Percentiles rank a stretch among this genome's conserved stretches.
Evolutionary conservation across 2,113 vertebrate species (phyloP).

Genomic region (Genyomyrus donnyi): DNA sequence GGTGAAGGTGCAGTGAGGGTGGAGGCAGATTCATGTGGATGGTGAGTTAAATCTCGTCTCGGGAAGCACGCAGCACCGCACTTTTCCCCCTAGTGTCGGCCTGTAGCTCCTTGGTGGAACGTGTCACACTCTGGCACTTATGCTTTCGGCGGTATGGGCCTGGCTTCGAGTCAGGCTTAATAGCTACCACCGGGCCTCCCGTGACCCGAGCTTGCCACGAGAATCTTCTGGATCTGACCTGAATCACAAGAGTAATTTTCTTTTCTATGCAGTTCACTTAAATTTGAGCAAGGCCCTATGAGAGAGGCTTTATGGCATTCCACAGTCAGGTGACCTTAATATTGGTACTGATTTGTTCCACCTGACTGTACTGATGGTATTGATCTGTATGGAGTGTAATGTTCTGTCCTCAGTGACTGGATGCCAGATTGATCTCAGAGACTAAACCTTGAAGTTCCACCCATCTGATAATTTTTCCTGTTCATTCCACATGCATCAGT

Average conservation of each 20-base stretch:
- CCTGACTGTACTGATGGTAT: neutral
- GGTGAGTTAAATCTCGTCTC: neutral
- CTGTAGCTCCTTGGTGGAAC: neutral
- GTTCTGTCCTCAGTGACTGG: neutral
- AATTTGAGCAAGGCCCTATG: neutral
- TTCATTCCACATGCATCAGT: neutral
- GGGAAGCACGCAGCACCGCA: neutral
- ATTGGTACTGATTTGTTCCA: neutral
- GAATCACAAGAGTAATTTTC: conserved; percentile 3
- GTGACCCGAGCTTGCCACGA: neutral
- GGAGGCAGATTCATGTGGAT: neutral
- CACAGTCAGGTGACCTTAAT: neutral
- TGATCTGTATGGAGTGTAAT: neutral
- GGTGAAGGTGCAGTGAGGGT: neutral
- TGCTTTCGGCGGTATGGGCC: neutral
- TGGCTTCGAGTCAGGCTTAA: neutral
- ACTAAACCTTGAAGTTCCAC: neutral
- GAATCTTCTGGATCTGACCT: neutral
- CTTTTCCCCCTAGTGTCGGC: neutral
- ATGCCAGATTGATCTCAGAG: neutral
- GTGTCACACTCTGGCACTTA: neutral
- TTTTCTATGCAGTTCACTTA: neutral
- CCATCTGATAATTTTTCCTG: neutral
- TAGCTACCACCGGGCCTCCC: neutral
- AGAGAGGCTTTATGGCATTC: neutral